Conservation (phyloP, 2,113 vertebrate species). For the Muscicapa adusta region DNA sequence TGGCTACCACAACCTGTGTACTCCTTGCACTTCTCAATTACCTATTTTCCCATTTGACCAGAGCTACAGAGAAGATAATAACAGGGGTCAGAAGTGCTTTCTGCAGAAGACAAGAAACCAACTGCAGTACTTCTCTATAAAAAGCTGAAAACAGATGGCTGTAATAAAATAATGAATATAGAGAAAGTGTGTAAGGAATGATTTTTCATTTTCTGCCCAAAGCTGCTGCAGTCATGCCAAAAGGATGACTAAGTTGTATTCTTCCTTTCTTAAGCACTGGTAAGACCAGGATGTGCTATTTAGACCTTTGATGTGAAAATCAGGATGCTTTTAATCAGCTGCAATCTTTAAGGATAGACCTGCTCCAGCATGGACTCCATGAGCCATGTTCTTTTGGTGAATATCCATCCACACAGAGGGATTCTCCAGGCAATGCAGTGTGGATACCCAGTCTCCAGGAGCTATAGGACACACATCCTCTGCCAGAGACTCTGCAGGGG, state of each 20-base stretch:
- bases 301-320: background rate
- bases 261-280: background rate
- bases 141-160: background rate
- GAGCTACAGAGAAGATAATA: background rate
- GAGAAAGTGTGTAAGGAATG: background rate
- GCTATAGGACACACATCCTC: background rate
- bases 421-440: background rate
- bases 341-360: background rate
- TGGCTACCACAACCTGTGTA: background rate
- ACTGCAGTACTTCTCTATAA: background rate
- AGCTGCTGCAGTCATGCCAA: background rate
- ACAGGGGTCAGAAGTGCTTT: background rate
- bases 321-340: fast-evolving
- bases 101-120: background rate
- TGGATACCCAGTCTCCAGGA: background rate
- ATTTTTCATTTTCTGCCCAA: background rate
- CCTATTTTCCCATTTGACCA: background rate
- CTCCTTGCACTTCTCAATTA: background rate
- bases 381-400: background rate
- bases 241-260: background rate
- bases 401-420: background rate
- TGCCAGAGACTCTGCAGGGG: fast-evolving
- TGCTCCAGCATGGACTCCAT: background rate
- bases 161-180: background rate
- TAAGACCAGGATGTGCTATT: background rate